Percentiles rank a stretch among this genome's conserved stretches.
phyloP scores from a whole-genome alignment of 2,888 invertebrate species.

The Drosophila anceps region DNA sequence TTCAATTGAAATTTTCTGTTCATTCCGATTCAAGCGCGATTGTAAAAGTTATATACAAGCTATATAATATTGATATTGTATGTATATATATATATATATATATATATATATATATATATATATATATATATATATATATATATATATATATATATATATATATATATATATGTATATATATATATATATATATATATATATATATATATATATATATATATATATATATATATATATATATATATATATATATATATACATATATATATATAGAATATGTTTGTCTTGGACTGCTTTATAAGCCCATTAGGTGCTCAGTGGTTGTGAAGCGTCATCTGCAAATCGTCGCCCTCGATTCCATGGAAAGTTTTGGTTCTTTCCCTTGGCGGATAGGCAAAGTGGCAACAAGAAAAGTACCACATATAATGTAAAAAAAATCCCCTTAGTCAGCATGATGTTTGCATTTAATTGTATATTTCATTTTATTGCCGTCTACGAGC shows the following conservation, averaged over 20 bases:
- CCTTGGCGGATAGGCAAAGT: slow-evolving; percentile 56
- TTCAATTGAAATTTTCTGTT: background rate
- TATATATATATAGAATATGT: background rate
- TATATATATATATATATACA: background rate
- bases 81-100: background rate
- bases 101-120: background rate
- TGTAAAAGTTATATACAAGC: background rate
- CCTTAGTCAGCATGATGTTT: slow-evolving; percentile 75
- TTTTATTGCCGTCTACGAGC: slow-evolving; percentile 14
- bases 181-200: background rate
- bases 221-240: slow-evolving; percentile 4
- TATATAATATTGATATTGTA: too few relatives aligned
- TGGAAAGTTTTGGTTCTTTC: slow-evolving; percentile 36
- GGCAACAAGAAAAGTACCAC: slow-evolving; percentile 37
- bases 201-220: background rate
- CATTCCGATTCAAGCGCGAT: background rate
- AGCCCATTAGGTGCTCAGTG: slow-evolving; percentile 35
- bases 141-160: background rate
- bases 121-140: background rate
- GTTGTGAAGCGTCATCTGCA: slow-evolving; percentile 34
- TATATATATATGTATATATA: slow-evolving; percentile 1
- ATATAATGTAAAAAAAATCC: slow-evolving; percentile 32
- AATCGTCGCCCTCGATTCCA: slow-evolving; percentile 31
- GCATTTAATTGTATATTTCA: slow-evolving; percentile 33
- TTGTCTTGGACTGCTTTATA: background rate